Evolutionary conservation across 2,888 invertebrate species (phyloP).

Genomic region (Germaria angustata): DNA sequence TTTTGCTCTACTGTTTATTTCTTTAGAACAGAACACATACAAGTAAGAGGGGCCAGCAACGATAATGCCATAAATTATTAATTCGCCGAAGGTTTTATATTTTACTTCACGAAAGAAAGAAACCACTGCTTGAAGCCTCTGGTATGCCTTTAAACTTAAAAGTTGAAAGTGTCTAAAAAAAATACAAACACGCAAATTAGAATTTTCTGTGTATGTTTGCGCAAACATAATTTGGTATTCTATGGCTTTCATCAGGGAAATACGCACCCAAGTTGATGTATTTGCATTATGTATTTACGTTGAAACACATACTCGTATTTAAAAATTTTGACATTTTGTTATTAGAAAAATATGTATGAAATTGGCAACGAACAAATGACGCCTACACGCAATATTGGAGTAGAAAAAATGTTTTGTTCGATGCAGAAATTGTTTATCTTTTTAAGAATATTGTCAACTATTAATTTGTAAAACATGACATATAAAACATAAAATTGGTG

Average conservation of each 20-base stretch:
- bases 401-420: not conserved
- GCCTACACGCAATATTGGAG: constrained; percentile 37
- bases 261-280: no score
- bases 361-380: constrained; percentile 25
- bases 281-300: no score
- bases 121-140: not conserved
- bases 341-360: not conserved
- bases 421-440: not conserved
- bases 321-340: not conserved
- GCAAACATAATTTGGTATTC: not conserved
- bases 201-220: not conserved
- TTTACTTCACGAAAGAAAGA: no score
- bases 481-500: no score
- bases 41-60: no score
- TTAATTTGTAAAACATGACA: not conserved
- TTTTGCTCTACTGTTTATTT: no score
- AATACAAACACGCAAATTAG: not conserved
- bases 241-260: not conserved
- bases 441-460: not conserved
- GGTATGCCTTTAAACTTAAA: not conserved
- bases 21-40: no score
- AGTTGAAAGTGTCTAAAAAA: no score
- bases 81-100: no score
- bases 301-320: not conserved
- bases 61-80: no score